Conservation (phyloP, 2,797 vertebrate genomes). For the Protonibea diacanthus region DNA sequence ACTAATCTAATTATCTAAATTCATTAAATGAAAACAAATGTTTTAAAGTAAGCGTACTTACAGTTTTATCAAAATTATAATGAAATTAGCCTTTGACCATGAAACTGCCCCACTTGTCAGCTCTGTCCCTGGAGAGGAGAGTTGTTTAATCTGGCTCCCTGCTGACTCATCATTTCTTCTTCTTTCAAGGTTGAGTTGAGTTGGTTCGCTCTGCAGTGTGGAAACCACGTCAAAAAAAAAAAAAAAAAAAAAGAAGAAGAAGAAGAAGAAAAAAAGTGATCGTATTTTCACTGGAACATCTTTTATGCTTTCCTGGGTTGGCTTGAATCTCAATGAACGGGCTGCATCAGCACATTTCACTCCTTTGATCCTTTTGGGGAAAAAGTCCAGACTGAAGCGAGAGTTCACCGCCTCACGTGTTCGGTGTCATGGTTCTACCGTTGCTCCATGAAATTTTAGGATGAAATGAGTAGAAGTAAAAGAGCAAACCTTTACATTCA, state of each 20-base stretch:
- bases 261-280: conserved; percentile 35
- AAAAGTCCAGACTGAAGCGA: conserved; percentile 52
- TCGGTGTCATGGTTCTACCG: conserved; percentile 9
- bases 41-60: not conserved
- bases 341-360: conserved; percentile 82
- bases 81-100: not conserved
- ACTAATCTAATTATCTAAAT: not conserved
- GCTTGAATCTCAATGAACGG: conserved; percentile 57
- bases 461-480: not conserved
- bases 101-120: conserved; percentile 41
- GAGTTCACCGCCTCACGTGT: conserved; percentile 41
- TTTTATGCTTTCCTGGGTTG: conserved; percentile 72
- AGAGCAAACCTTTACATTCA: not conserved
- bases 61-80: not conserved
- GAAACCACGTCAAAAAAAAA: conserved; percentile 44
- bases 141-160: conserved; percentile 66
- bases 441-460: conserved; percentile 13
- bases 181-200: conserved; percentile 74
- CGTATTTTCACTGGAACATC: conserved; percentile 70
- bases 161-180: conserved; percentile 75
- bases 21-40: not conserved
- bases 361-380: conserved; percentile 72
- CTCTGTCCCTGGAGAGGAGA: conserved; percentile 49
- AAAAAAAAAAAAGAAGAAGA: conserved; percentile 1
- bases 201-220: conserved; percentile 49